phyloP scores from a whole-genome alignment of 2,113 vertebrate species.

The Donacobius atricapilla region DNA sequence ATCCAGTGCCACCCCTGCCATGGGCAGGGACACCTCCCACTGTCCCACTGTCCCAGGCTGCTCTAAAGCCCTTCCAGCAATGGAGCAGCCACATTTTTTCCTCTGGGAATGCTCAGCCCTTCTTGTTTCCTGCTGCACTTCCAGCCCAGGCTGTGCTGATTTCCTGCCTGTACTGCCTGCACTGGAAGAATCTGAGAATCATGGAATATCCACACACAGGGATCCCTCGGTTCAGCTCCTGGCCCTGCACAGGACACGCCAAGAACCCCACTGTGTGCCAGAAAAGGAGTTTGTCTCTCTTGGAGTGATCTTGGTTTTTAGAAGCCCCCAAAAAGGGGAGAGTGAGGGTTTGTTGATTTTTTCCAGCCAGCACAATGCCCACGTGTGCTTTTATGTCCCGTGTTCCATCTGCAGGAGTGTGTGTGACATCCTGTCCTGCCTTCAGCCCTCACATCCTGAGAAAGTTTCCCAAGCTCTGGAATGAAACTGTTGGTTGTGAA shows the following conservation, averaged over 20 bases:
- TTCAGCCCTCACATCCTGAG: neutral
- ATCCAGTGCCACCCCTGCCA: neutral
- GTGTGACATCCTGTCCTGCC: slow-evolving; percentile 41
- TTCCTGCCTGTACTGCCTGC: neutral
- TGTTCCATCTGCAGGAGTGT: neutral
- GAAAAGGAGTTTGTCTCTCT: neutral
- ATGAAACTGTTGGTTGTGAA: neutral
- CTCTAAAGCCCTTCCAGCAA: neutral
- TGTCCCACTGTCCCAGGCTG: neutral
- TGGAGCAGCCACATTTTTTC: neutral
- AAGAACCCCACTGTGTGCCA: neutral
- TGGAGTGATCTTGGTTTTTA: neutral
- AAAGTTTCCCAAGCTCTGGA: slow-evolving; percentile 51
- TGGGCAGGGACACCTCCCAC: neutral
- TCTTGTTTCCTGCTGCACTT: neutral
- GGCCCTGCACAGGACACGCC: neutral
- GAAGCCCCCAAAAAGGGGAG: neutral
- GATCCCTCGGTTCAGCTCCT: neutral
- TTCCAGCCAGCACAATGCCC: neutral
- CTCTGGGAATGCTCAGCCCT: neutral
- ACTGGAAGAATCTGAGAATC: too few relatives aligned
- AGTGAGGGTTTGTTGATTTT: neutral
- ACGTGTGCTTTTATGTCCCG: neutral
- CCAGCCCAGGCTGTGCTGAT: neutral
- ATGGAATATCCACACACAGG: neutral